A percentile compares a stretch with the other conserved stretches of the same genome.
These are phyloP conservation scores for Bombus superbus DNA, from an alignment of 1,140 invertebrate species.

Conservation along the genomic window DNA sequence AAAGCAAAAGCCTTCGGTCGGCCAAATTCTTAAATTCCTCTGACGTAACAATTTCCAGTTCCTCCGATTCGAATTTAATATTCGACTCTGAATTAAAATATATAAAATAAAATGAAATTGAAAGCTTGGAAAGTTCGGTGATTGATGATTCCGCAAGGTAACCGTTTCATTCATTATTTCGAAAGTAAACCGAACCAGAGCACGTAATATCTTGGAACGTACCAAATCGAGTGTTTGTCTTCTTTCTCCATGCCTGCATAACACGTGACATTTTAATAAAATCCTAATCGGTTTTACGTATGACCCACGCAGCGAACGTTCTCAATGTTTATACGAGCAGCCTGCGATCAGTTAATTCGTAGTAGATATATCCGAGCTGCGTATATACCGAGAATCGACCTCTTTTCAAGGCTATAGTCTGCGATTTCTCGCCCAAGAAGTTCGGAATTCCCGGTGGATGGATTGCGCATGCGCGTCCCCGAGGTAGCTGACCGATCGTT, in stretches of 20 bases:
- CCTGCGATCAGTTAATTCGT: not conserved
- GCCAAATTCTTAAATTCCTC: not conserved
- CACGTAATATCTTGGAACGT: not conserved
- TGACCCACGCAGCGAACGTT: not conserved
- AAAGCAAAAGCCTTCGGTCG: no score
- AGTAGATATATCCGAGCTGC: not conserved
- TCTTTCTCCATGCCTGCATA: not conserved
- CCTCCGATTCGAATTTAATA: not conserved
- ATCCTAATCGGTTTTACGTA: no score
- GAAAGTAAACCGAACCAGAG: no score
- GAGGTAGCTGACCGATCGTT: not conserved
- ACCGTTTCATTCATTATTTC: not conserved
- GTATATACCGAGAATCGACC: not conserved
- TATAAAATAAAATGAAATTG: not conserved
- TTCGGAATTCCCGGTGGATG: conserved; percentile 24
- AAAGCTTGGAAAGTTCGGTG: not conserved
- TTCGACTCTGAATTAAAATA: not conserved
- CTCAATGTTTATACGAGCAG: not conserved
- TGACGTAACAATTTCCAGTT: not conserved
- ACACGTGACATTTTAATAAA: not conserved
- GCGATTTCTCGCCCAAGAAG: not conserved
- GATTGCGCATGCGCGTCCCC: no score
- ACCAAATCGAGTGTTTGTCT: no score
- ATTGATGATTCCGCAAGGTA: not conserved
- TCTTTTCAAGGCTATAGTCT: not conserved